phyloP scores from a whole-genome alignment of 2,797 vertebrate species.

The Amblyopsis hoosieri region DNA sequence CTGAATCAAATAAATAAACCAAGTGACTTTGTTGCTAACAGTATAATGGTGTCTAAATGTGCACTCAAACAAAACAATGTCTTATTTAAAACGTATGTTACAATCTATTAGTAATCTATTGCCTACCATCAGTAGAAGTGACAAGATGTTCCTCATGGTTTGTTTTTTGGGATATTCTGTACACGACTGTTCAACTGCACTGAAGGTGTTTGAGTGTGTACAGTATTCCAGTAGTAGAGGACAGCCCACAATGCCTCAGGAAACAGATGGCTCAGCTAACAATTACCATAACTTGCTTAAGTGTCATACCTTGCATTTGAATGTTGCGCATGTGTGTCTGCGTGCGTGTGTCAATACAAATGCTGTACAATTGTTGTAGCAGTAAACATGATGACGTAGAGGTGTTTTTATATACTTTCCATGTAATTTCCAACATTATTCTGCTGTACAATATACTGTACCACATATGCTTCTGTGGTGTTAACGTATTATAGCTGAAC shows the following conservation, averaged over 20 bases:
- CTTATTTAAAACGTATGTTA: too few relatives aligned
- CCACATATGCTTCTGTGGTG: too few relatives aligned
- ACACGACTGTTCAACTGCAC: background rate
- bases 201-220: background rate
- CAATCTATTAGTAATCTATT: background rate
- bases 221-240: background rate
- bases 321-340: too few relatives aligned
- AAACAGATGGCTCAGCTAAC: background rate
- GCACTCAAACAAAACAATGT: too few relatives aligned
- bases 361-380: background rate
- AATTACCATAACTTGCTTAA: too few relatives aligned
- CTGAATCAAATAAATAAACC: too few relatives aligned
- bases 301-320: too few relatives aligned
- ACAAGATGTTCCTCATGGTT: conserved; percentile 49
- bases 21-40: too few relatives aligned
- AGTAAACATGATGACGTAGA: conserved; percentile 1
- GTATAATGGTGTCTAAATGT: too few relatives aligned
- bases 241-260: conserved; percentile 54
- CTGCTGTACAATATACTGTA: too few relatives aligned
- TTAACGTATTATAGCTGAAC: too few relatives aligned
- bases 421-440: background rate
- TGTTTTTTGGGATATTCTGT: background rate
- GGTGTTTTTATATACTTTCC: conserved; percentile 5
- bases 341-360: background rate
- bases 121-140: conserved; percentile 61